These are phyloP conservation scores for Erynnis tages DNA, from an alignment of 2,888 invertebrate genomes.

Conservation along the genomic window DNA sequence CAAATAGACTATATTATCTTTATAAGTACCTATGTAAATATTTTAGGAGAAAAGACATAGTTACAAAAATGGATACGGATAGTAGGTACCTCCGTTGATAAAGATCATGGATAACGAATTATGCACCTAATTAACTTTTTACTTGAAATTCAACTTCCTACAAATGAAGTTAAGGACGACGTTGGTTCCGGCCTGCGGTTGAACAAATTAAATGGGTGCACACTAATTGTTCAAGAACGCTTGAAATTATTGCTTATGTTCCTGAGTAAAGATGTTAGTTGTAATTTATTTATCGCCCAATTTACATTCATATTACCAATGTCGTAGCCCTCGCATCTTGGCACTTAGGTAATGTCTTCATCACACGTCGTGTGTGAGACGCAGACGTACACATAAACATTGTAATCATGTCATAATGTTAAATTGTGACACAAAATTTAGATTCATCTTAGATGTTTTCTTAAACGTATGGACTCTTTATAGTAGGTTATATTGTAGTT, in stretches of 20 bases:
- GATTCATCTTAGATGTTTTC: no score
- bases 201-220: conserved; percentile 41
- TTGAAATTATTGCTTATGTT: conserved; percentile 16
- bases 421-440: no score
- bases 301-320: conserved; percentile 3
- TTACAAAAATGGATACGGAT: not conserved
- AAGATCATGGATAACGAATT: not conserved
- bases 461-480: no score
- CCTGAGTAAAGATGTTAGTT: not conserved
- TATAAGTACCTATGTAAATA: no score
- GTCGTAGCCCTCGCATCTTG: not conserved
- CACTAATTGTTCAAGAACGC: conserved; percentile 25
- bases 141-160: conserved; percentile 48
- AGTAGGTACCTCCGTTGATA: not conserved
- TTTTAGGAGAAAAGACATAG: no score
- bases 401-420: not conserved
- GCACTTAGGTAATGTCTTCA: not conserved
- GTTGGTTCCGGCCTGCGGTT: conserved; percentile 49
- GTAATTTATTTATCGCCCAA: not conserved
- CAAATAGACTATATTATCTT: no score
- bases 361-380: not conserved
- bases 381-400: not conserved
- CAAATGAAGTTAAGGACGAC: conserved; percentile 45
- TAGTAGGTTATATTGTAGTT: no score
- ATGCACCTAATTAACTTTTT: conserved; percentile 46